Conservation (phyloP, 2,113 vertebrate genomes). For the Hippopotamus amphibius region DNA sequence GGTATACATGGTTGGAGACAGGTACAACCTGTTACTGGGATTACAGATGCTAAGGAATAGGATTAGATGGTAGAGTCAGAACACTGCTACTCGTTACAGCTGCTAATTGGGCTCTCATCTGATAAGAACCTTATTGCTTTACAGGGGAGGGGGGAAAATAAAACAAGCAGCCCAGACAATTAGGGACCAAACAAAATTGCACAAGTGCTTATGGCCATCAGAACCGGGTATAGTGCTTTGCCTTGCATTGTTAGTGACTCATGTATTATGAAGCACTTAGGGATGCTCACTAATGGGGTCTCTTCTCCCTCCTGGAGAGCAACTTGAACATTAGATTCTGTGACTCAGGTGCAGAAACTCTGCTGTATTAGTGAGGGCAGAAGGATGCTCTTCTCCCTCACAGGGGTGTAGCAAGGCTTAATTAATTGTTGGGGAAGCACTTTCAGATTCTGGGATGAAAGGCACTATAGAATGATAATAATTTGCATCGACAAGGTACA, state of each 20-base stretch:
- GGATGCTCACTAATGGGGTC: conserved; percentile 76
- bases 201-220: conserved; percentile 76
- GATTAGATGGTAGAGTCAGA: conserved; percentile 68
- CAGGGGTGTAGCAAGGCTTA: conserved; percentile 78
- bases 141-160: conserved; percentile 43
- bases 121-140: conserved; percentile 83
- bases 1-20: neutral
- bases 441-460: conserved; percentile 81
- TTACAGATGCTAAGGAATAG: conserved; percentile 81
- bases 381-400: conserved; percentile 63
- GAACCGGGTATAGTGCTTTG: neutral
- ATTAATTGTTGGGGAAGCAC: conserved; percentile 83
- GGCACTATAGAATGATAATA: conserved; percentile 81
- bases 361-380: conserved; percentile 26
- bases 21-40: conserved; percentile 74
- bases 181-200: conserved; percentile 81
- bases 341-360: conserved; percentile 74
- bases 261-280: conserved; percentile 78
- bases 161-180: conserved; percentile 75
- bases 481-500: conserved; percentile 79
- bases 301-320: conserved; percentile 71
- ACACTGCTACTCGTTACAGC: conserved; percentile 76
- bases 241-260: neutral
- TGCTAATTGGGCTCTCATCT: conserved; percentile 79
- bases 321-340: conserved; percentile 71